These are phyloP conservation scores for Nothoprocta perdicaria DNA, from an alignment of 2,113 vertebrate genomes.

Conservation along the genomic window DNA sequence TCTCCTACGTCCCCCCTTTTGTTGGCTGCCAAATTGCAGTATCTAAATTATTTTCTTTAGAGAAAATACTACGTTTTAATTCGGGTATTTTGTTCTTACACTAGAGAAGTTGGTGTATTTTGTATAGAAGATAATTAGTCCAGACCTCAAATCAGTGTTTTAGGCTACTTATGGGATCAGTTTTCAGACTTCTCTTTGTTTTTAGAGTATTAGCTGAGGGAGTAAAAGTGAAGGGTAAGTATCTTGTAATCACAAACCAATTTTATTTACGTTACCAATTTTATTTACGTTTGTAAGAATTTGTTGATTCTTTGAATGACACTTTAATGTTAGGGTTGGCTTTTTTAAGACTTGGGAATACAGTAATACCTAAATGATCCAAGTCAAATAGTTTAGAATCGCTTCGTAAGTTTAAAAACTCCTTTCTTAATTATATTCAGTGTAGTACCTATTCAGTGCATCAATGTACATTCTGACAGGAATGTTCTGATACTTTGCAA, in stretches of 20 bases:
- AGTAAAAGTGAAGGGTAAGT: constrained; percentile 79
- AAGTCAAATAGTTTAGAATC: constrained; percentile 74
- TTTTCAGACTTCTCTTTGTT: constrained; percentile 70
- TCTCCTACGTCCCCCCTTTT: constrained; percentile 75
- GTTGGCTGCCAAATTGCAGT: constrained; percentile 77
- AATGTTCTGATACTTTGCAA: constrained; percentile 81
- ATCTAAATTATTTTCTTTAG: constrained; percentile 73
- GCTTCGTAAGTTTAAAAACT: constrained; percentile 76
- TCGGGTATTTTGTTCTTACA: constrained; percentile 71
- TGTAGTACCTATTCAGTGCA: constrained; percentile 79
- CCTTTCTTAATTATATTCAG: constrained; percentile 78
- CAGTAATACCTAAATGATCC: constrained; percentile 72
- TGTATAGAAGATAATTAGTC: constrained; percentile 76
- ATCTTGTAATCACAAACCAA: constrained; percentile 79
- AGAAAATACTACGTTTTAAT: constrained; percentile 71
- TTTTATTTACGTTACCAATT: constrained; percentile 76
- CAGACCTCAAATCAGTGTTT: constrained; percentile 73
- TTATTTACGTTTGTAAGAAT: constrained; percentile 75
- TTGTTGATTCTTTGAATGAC: constrained; percentile 76
- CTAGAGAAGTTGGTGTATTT: constrained; percentile 72
- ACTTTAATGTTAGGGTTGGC: constrained; percentile 75
- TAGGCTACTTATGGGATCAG: constrained; percentile 63
- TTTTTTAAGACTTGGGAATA: constrained; percentile 79
- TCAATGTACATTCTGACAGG: constrained; percentile 81
- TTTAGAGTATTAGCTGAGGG: constrained; percentile 67